These are phyloP conservation scores for Zeuzera pyrina DNA, from an alignment of 2,888 invertebrate genomes.

Conservation along the genomic window DNA sequence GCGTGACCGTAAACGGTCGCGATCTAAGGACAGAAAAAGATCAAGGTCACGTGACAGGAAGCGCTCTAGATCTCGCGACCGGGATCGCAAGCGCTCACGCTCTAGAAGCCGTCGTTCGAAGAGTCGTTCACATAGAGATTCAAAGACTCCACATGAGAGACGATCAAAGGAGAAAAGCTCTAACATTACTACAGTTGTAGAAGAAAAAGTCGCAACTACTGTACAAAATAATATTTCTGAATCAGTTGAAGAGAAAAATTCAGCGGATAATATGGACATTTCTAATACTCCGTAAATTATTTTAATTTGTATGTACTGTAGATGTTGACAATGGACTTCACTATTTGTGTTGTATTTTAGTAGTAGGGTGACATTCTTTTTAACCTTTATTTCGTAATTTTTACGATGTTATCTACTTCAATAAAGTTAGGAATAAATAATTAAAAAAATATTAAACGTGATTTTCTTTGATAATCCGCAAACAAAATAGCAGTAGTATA, in stretches of 20 bases:
- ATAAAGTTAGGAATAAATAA: too few species aligned
- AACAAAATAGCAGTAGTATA: too few species aligned
- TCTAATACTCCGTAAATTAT: slow-evolving; percentile 79
- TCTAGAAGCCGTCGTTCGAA: slow-evolving; percentile 55
- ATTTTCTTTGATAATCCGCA: too few species aligned
- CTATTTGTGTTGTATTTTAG: too few species aligned
- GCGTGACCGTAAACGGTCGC: slow-evolving; percentile 63
- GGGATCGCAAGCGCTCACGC: slow-evolving; percentile 57
- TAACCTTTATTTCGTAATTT: too few species aligned
- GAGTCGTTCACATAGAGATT: slow-evolving; percentile 51
- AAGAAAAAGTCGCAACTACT: slow-evolving; percentile 33
- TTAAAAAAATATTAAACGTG: too few species aligned
- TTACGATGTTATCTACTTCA: too few species aligned
- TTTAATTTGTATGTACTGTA: neutral
- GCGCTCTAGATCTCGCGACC: slow-evolving; percentile 53
- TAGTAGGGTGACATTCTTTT: too few species aligned
- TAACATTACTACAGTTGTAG: slow-evolving; percentile 33
- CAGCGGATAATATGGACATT: slow-evolving; percentile 85
- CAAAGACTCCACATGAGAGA: slow-evolving; percentile 52
- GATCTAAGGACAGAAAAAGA: slow-evolving; percentile 57
- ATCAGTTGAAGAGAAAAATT: slow-evolving; percentile 69
- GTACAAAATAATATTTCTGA: slow-evolving; percentile 38
- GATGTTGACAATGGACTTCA: too few species aligned
- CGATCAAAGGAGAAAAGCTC: slow-evolving; percentile 55
- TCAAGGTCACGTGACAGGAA: slow-evolving; percentile 64